Evolutionary conservation across 2,888 invertebrate species (phyloP).

Genomic region (Nebria salina): DNA sequence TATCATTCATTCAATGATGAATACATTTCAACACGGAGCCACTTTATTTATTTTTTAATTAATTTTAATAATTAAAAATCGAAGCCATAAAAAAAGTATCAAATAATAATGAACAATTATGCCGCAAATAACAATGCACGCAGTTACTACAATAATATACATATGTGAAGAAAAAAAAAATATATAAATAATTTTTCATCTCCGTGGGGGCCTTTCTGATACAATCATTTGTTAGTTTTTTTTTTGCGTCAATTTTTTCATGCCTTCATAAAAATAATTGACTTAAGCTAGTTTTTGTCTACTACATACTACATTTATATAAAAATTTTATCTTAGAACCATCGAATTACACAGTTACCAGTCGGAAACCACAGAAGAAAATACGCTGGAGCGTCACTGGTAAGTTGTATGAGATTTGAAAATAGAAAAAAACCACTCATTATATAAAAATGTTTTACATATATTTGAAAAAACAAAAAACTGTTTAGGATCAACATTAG

Average conservation of each 20-base stretch:
- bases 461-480: too few species aligned
- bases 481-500: neutral
- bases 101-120: neutral
- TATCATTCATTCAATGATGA: slow-evolving; percentile 17
- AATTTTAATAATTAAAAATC: slow-evolving; percentile 21
- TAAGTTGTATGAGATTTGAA: too few species aligned
- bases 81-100: neutral
- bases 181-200: neutral
- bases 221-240: neutral
- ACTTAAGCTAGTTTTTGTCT: neutral
- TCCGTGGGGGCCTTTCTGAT: neutral
- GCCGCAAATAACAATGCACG: neutral
- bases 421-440: too few species aligned
- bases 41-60: slow-evolving; percentile 19
- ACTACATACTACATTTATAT: neutral
- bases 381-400: too few species aligned
- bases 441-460: too few species aligned
- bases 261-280: neutral
- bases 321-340: too few species aligned
- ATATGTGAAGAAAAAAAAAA: neutral
- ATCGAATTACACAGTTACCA: too few species aligned
- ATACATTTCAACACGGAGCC: slow-evolving; percentile 5
- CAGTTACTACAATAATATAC: neutral
- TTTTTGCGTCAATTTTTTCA: neutral
- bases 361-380: too few species aligned